Evolutionary conservation across 1,140 invertebrate genomes (phyloP), one percentile per base, ranked within the genome.

Genomic region (Aphaenogaster floridana): DNA sequence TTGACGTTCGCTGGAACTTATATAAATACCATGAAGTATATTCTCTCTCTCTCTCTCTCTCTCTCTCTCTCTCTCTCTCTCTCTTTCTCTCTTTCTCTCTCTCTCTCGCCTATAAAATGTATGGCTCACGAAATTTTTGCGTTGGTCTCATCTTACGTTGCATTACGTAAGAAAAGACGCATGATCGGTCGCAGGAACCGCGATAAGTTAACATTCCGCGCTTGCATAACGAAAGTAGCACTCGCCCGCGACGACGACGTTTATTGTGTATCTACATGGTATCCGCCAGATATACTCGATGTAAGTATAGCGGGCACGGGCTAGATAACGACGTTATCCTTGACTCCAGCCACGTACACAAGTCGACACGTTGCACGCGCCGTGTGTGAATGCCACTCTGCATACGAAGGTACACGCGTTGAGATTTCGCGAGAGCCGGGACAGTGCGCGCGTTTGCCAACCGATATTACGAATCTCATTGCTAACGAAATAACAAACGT

Each of bases 301-400:
- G 83, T 77, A 91, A 91, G 71, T 90, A 91, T 90, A 90, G 90
- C 90, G 90, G 86, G 88, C 91, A 76, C 79, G 34, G 72, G 78
- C 88, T 59, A 91, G 92, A 92, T 93, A 93, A 93, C 89, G 86
- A 64, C 52, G 72, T 88, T 92, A 93, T 93, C 92, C 92, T 93
- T 93, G 92, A 93, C 90, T 93, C 89, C 66, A 86, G 66, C 50
- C 85, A 86, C 69, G 66, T 63, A 52, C 54, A 66, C 81, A 88
- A 68, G 79, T 57, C 39, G 86, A 78, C 57, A 80, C 87, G 87
- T 79, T 69, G 80, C 54, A 52, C 87, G 66, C 50, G 59, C 74
- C 34, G 74, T 69, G 11, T 76, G 87, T 86, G 87, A 89, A 89
- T 77, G 88, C 81, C 69, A 86, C 34, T 54, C 34, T 3, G 48